A percentile compares a stretch with the other conserved stretches of the same genome.
These are phyloP conservation scores for Odontamblyopus rebecca DNA, from an alignment of 2,797 vertebrate species.

Conservation along the genomic window DNA sequence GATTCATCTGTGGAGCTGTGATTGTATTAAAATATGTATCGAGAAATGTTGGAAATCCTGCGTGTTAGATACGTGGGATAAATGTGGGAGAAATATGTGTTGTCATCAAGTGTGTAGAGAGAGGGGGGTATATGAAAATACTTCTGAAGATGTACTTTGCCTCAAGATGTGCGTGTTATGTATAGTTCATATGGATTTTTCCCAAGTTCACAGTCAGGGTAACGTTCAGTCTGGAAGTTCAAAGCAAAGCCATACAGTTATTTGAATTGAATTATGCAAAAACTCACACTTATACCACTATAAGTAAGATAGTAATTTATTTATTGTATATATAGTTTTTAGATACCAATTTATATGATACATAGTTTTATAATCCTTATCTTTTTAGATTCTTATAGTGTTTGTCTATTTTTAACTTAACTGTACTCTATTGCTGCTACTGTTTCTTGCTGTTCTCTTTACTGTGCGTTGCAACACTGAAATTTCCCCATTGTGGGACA, in stretches of 20 bases:
- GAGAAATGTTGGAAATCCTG: constrained; percentile 31
- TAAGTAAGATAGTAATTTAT: no score
- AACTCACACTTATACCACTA: constrained; percentile 9
- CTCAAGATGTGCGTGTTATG: constrained; percentile 17
- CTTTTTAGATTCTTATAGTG: no score
- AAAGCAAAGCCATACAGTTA: constrained; percentile 21
- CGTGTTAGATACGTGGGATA: constrained; percentile 29
- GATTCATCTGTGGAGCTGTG: constrained; percentile 68
- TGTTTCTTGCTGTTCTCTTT: no score
- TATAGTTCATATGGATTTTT: background rate
- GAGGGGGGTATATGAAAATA: constrained; percentile 1
- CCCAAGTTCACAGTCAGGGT: constrained; percentile 31
- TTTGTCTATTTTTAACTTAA: no score
- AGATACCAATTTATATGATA: no score
- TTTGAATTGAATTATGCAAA: constrained; percentile 32
- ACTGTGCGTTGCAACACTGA: no score
- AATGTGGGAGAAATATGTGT: constrained; percentile 39
- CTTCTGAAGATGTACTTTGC: constrained; percentile 7
- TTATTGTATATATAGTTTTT: no score
- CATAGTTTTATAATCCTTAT: no score
- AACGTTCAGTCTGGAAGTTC: constrained; percentile 17
- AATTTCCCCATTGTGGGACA: no score
- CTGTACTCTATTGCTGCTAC: no score
- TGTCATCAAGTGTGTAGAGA: constrained; percentile 27
- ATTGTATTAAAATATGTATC: constrained; percentile 73